These are phyloP conservation scores for Petrocephalus sullivani DNA, from an alignment of 2,797 vertebrate genomes.

Conservation along the genomic window DNA sequence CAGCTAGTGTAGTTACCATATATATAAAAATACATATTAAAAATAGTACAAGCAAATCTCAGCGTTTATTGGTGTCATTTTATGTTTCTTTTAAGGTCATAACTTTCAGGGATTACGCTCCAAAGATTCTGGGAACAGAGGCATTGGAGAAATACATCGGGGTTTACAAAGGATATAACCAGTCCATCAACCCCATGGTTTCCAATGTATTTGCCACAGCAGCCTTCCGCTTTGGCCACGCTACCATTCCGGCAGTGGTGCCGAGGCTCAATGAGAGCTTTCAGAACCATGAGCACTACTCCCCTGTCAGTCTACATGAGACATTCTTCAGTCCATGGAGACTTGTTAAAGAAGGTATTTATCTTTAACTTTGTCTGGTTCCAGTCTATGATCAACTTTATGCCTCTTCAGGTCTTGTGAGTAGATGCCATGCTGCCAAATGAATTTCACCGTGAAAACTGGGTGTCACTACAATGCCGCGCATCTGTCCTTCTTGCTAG, in stretches of 20 bases:
- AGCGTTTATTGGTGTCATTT: constrained; percentile 6
- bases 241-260: constrained; percentile 68
- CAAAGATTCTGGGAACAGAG: constrained; percentile 77
- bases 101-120: constrained; percentile 85
- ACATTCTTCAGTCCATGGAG: constrained; percentile 90
- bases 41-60: neutral
- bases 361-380: neutral
- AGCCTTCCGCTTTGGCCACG: constrained; percentile 91
- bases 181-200: constrained; percentile 67
- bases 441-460: neutral
- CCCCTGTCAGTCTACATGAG: constrained; percentile 66
- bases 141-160: constrained; percentile 72
- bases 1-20: neutral
- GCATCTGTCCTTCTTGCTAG: constrained; percentile 47
- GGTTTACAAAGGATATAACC: constrained; percentile 72
- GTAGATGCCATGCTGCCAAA: neutral
- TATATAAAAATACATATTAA: neutral
- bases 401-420: neutral
- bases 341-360: constrained; percentile 80
- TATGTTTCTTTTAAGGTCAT: constrained; percentile 68
- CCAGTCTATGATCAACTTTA: neutral
- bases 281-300: constrained; percentile 64
- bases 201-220: constrained; percentile 90
- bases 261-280: constrained; percentile 70
- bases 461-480: neutral